Conservation (phyloP, 2,113 vertebrate genomes). For the Hippocampus comes region DNA sequence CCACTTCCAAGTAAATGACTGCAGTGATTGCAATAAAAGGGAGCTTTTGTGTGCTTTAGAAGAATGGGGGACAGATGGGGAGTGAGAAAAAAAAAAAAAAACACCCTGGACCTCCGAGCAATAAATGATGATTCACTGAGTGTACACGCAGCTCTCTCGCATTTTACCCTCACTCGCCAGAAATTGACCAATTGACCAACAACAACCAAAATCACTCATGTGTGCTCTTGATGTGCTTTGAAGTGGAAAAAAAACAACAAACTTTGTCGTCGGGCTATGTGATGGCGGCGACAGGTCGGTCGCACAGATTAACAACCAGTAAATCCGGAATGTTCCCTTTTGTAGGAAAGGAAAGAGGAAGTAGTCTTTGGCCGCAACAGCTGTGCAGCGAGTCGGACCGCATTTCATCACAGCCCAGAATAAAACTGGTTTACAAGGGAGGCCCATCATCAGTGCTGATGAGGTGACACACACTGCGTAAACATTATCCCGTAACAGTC, state of each 20-base stretch:
- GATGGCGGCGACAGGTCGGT: not conserved
- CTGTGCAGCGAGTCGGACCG: not conserved
- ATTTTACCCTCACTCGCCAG: slow-evolving; percentile 18
- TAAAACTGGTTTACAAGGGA: not conserved
- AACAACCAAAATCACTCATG: not conserved
- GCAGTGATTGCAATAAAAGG: slow-evolving; percentile 40
- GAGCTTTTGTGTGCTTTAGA: slow-evolving; percentile 26
- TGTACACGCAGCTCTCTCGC: slow-evolving; percentile 12
- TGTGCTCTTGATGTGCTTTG: slow-evolving; percentile 29
- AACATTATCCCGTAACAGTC: not conserved
- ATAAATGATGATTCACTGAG: not conserved
- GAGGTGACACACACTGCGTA: not conserved
- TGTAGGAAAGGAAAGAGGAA: not conserved
- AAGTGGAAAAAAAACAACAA: not conserved
- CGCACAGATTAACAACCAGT: slow-evolving; percentile 10
- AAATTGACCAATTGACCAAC: slow-evolving; percentile 41
- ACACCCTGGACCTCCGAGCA: not conserved
- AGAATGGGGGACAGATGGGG: not conserved
- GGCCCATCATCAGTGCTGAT: not conserved
- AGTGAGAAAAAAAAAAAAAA: not conserved
- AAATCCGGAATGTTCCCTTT: slow-evolving; percentile 31
- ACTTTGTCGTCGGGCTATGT: not conserved
- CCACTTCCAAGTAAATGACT: not conserved
- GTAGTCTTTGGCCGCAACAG: slow-evolving; percentile 6
- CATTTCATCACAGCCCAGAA: not conserved